These are phyloP conservation scores for Cassiopea andromeda DNA, from an alignment of 30 jellyfish, hydroid and myxozoan species.

Conservation along the genomic window DNA sequence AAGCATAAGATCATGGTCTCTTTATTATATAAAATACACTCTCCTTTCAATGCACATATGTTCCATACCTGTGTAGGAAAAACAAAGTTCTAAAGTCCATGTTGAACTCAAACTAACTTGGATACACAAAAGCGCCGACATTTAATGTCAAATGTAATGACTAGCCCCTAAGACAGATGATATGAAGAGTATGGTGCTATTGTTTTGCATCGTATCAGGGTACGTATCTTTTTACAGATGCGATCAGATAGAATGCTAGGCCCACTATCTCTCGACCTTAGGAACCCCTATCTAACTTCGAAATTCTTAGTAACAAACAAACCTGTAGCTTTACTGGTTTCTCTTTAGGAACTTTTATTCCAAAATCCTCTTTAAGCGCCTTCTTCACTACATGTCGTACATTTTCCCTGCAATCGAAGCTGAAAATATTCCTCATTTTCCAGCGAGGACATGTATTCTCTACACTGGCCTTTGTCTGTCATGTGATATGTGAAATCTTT, in stretches of 20 bases:
- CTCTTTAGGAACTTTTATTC: conserved; percentile 89
- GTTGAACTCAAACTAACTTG: too few relatives aligned
- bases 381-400: conserved; percentile 81
- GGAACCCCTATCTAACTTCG: not conserved
- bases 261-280: not conserved
- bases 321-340: conserved; percentile 72
- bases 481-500: conserved; percentile 20
- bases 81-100: too few relatives aligned
- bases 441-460: conserved; percentile 10
- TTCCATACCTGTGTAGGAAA: too few relatives aligned
- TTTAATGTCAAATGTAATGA: too few relatives aligned
- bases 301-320: not conserved
- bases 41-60: too few relatives aligned
- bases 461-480: conserved; percentile 31
- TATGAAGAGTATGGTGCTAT: not conserved
- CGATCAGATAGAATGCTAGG: not conserved
- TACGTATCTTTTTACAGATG: not conserved
- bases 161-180: too few relatives aligned
- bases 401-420: conserved; percentile 89
- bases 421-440: conserved; percentile 81
- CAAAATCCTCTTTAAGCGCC: conserved; percentile 85
- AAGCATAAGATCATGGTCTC: too few relatives aligned
- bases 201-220: not conserved
- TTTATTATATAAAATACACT: too few relatives aligned
- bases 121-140: too few relatives aligned